Base-by-base conservation (phyloP, 2,113 vertebrate genomes). In the Erinaceus europaeus region DNA sequence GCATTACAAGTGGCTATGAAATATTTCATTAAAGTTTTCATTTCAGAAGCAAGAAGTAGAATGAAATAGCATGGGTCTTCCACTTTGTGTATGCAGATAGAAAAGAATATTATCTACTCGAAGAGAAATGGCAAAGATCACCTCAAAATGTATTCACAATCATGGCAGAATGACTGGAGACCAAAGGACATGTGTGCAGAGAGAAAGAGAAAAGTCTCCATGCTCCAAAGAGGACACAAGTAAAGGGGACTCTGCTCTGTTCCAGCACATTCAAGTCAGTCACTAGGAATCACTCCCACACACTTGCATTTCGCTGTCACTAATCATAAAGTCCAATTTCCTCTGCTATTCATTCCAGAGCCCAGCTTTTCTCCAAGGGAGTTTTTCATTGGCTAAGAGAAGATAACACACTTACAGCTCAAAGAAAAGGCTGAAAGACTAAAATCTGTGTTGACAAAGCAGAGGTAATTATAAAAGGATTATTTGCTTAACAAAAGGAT, bases 401-500 rank as follows among this genome's bases (percentile, higher is more conserved):
- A 83, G 9, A 65, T 74, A 61, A 83, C 72, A 65, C 23, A 55
- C 13, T 81, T 69, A 36, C 46, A 72, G 27, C 34, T 85, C 50
- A 67, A 72, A 89, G 18, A 69, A 89, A 92, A 88, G 3, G 32
- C 21, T n/a, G 62, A 55, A 3, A 59, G 52, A 36, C 44, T 72
- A 55, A 95, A 84, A 84, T 89, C 42, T 52, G 46, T 69, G 29
- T 46, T 27, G 76, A 57, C 11, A 21, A 93, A 81, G 29, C 77
- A 67, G 73, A 73, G 25, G 73, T 91, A 69, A 86, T 94, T 93
- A 89, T 44, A 52, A 84, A 83, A 84, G 36, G 48, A 74, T 93
- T 94, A 89, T 86, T 84, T 93, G 77, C 53, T 90, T 93, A 84
- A 87, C 50, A 89, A 78, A 92, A 84, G 50, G 29, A 90, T 79